Conservation (phyloP, 2,113 vertebrate species). For the Bungarus multicinctus region DNA sequence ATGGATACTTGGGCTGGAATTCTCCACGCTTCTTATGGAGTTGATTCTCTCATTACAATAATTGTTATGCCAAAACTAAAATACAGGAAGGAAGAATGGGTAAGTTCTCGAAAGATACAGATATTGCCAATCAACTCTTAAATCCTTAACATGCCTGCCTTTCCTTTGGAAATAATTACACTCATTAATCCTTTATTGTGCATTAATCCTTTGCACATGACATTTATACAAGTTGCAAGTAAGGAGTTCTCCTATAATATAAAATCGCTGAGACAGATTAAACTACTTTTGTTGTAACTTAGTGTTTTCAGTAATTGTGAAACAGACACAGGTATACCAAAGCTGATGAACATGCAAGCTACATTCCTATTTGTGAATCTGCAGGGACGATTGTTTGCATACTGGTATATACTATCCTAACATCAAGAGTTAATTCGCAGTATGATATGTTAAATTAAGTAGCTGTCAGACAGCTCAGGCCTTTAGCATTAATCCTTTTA, state of each 20-base stretch:
- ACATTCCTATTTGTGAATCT: neutral
- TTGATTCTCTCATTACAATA: neutral
- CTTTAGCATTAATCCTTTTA: slow-evolving; percentile 1
- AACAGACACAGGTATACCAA: neutral
- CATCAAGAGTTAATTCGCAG: slow-evolving; percentile 15
- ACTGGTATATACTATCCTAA: neutral
- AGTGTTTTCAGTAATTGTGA: neutral
- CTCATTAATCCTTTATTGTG: neutral
- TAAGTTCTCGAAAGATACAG: neutral
- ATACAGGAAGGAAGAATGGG: neutral
- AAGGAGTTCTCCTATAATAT: neutral
- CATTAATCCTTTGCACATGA: neutral
- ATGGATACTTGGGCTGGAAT: neutral
- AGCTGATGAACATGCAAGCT: neutral
- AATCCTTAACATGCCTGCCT: neutral
- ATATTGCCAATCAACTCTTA: neutral
- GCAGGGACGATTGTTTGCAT: neutral
- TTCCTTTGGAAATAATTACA: neutral
- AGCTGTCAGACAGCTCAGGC: slow-evolving; percentile 9
- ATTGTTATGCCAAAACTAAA: neutral
- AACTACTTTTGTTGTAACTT: neutral
- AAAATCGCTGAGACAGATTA: neutral
- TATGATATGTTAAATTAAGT: slow-evolving; percentile 4
- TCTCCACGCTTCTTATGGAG: neutral
- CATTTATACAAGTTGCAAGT: neutral